These are phyloP conservation scores for Bucorvus abyssinicus DNA, from an alignment of 2,797 vertebrate species.

Conservation along the genomic window DNA sequence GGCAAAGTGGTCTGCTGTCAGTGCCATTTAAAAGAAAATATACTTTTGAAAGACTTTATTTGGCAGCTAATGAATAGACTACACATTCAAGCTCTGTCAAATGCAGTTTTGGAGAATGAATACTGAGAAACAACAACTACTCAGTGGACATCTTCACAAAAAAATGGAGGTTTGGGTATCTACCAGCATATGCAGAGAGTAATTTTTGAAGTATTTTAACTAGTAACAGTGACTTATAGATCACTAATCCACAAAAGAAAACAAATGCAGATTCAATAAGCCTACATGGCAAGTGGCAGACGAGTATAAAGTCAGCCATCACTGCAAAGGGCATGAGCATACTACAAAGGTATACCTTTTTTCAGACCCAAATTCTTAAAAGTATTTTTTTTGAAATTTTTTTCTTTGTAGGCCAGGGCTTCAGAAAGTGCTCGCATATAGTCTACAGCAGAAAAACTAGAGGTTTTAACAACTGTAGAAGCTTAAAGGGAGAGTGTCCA, in stretches of 20 bases:
- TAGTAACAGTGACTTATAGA: background rate
- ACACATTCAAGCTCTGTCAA: background rate
- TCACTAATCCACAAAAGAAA: background rate
- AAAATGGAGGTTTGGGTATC: background rate
- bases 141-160: background rate
- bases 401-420: background rate
- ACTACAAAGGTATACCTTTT: background rate
- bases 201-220: background rate
- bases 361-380: background rate
- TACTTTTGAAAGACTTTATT: background rate
- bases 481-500: background rate
- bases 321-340: background rate
- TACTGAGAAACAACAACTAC: background rate
- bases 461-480: background rate
- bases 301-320: background rate
- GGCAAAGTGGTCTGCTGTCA: background rate
- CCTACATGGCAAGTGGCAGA: background rate
- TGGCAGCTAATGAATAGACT: background rate
- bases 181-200: background rate
- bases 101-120: background rate
- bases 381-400: background rate
- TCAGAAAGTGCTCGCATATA: background rate
- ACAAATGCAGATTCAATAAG: background rate
- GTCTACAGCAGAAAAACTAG: background rate
- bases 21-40: background rate